phyloP scores from a whole-genome alignment of 2,888 invertebrate species.

The Pterostichus madidus region DNA sequence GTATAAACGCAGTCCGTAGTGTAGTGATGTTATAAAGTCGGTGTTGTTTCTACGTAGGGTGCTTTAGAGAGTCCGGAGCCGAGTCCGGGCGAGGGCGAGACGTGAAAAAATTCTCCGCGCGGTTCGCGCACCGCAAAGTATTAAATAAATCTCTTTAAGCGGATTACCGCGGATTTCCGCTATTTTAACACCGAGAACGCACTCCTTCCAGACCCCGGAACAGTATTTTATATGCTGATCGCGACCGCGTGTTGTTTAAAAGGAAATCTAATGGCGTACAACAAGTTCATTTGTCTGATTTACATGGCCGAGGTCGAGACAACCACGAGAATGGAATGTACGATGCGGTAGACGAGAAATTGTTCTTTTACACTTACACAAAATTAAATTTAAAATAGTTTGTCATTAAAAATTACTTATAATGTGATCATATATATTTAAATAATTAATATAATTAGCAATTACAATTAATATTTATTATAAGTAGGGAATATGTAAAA shows the following conservation, averaged over 20 bases:
- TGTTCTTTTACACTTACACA: too few species aligned
- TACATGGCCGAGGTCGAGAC: background rate
- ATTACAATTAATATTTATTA: too few species aligned
- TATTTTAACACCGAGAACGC: slow-evolving; percentile 59
- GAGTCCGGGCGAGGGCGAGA: slow-evolving; percentile 30
- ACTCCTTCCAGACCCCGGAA: background rate
- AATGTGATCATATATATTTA: too few species aligned
- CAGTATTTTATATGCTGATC: slow-evolving; percentile 61
- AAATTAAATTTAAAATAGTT: too few species aligned
- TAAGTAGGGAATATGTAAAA: too few species aligned
- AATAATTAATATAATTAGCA: too few species aligned
- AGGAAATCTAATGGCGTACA: slow-evolving; percentile 43
- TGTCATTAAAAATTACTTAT: too few species aligned
- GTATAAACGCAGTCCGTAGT: background rate
- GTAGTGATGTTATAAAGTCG: slow-evolving; percentile 10
- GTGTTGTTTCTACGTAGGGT: slow-evolving; percentile 3
- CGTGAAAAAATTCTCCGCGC: slow-evolving; percentile 53
- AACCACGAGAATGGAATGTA: too few species aligned
- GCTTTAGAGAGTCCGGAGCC: background rate
- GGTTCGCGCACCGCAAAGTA: slow-evolving; percentile 62
- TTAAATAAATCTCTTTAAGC: slow-evolving; percentile 66
- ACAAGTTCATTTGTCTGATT: slow-evolving; percentile 37
- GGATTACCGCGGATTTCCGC: slow-evolving; percentile 65
- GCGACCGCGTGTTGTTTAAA: slow-evolving; percentile 30
- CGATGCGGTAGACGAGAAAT: too few species aligned